These are phyloP conservation scores for Etheostoma spectabile DNA, from an alignment of 2,113 vertebrate species.

Conservation along the genomic window DNA sequence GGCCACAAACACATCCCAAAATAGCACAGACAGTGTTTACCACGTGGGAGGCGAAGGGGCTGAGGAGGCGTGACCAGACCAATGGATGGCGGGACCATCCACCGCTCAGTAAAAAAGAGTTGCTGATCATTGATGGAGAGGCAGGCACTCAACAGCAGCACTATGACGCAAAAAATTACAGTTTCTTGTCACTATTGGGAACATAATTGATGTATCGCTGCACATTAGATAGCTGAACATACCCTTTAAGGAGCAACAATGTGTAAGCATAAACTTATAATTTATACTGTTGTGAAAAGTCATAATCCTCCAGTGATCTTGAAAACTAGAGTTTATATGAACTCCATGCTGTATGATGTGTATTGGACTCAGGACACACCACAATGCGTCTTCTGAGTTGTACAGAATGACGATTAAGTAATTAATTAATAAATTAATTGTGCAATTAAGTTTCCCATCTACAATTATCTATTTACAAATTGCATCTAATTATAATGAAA, in stretches of 20 bases:
- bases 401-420: neutral
- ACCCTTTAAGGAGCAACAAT: neutral
- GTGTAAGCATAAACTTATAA: neutral
- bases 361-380: too few species aligned
- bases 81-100: slow-evolving; percentile 14
- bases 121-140: slow-evolving; percentile 26
- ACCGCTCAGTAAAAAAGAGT: slow-evolving; percentile 33
- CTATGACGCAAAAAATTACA: neutral
- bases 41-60: slow-evolving; percentile 38
- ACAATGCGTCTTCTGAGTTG: neutral
- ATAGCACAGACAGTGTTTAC: slow-evolving; percentile 38
- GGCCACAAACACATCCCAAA: slow-evolving; percentile 37
- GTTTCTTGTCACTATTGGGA: neutral
- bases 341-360: neutral
- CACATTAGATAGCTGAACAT: neutral
- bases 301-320: neutral
- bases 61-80: slow-evolving; percentile 45
- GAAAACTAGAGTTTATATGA: neutral
- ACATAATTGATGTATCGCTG: neutral
- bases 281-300: neutral
- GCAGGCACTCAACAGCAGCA: slow-evolving; percentile 9
- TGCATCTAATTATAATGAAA: neutral
- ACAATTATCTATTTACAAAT: neutral
- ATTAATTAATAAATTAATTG: neutral
- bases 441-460: neutral